Base-by-base conservation (phyloP, 2,113 vertebrate species). In the Quiscalus mexicanus region DNA sequence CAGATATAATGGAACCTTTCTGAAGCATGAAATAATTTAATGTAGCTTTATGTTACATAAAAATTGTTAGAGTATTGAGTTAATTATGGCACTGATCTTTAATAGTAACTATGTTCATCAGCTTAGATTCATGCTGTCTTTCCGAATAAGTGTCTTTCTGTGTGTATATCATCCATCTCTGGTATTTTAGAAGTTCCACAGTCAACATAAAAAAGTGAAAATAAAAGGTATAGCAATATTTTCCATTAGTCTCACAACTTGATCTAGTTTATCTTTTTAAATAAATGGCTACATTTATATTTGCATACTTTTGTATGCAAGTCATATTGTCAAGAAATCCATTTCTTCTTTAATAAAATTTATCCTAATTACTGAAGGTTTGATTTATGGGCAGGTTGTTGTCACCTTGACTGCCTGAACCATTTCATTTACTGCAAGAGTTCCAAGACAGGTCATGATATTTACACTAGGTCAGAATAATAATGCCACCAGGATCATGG, bases 401-500 rank as follows among this genome's bases (percentile, higher is more conserved):
- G 80, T 98, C 97, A 98, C 92, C 89, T 93, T 95, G 84, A 97
- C 74, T 97, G 97, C 93, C 97, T 92, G 94, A 96, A 90, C 82
- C 93, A 93, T 98, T 98, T 97, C 80, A 96, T 90, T 96, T 97
- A 95, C 96, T 88, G 77, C 94, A 95, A 95, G 95, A 96, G 83
- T 92, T 95, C 91, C 93, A 96, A 98, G 97, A 96, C 94, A 97
- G 98, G 98, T 98, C 98, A 95, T 93, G 96, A 97, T 98, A 98
- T 98, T 98, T 98, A 98, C 98, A 98, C 96, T 97, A 97, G 98
- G 98, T 99, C 98, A 98, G 96, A 98, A 98, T 97, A 98, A 98
- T 98, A 98, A 97, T 96, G 95, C 96, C 89, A 89, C 93, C 78
- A 78, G 75, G 83, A 91, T 96, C 97, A 94, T 3, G 1, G 86